A percentile compares a stretch with the other conserved stretches of the same genome.
Evolutionary conservation across 1,140 invertebrate species (phyloP).

Genomic region (Drosophila busckii): DNA sequence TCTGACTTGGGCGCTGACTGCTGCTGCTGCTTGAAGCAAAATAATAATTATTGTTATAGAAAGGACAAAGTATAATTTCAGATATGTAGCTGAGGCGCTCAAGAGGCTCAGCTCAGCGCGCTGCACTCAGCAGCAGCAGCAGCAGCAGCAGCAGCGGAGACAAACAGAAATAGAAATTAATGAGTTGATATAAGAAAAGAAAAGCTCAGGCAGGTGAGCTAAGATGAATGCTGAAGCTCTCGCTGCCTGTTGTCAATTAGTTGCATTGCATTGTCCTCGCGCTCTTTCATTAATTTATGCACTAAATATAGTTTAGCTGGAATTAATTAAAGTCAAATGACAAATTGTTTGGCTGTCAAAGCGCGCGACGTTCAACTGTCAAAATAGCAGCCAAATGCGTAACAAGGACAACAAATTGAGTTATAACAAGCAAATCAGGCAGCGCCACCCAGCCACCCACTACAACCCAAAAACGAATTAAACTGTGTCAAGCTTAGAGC

Average conservation of each 20-base stretch:
- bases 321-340: no score
- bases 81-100: conserved; percentile 63
- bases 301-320: no score
- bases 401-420: conserved; percentile 14
- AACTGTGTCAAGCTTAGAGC: conserved; percentile 13
- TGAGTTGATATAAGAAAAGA: conserved; percentile 63
- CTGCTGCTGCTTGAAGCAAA: conserved; percentile 68
- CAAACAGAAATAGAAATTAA: conserved; percentile 76
- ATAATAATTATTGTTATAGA: conserved; percentile 77
- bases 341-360: conserved; percentile 68
- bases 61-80: conserved; percentile 77
- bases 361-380: conserved; percentile 62
- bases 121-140: conserved; percentile 55
- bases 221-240: no score
- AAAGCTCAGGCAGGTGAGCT: no score
- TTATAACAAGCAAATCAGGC: conserved; percentile 2
- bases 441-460: neutral
- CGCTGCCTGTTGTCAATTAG: no score
- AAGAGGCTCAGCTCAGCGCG: conserved; percentile 28
- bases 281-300: no score
- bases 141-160: no score
- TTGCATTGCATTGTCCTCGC: no score
- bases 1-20: conserved; percentile 21
- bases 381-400: conserved; percentile 56
- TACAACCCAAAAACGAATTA: conserved; percentile 7